Conservation (phyloP, 2,113 vertebrate genomes). For the Barbus barbus region DNA sequence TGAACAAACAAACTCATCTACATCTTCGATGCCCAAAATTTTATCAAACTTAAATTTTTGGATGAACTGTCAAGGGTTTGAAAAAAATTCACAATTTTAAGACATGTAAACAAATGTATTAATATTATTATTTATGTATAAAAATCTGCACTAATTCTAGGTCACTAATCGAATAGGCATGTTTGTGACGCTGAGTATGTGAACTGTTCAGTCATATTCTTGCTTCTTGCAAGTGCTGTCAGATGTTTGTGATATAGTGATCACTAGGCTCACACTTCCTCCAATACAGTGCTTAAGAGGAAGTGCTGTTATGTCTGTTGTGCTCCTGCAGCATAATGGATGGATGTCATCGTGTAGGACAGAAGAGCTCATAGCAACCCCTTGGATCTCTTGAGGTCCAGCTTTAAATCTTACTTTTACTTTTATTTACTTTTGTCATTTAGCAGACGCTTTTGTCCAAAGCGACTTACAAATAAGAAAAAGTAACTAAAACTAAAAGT, state of each 20-base stretch:
- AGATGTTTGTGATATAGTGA: not conserved
- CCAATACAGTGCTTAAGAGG: not conserved
- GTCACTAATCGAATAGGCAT: not conserved
- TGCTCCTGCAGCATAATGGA: conserved; percentile 8
- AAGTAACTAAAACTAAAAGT: no score
- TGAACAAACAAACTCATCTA: no score
- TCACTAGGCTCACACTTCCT: not conserved
- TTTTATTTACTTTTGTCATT: no score
- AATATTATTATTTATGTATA: not conserved
- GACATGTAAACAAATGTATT: not conserved
- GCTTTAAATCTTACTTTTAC: not conserved
- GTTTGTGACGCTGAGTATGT: not conserved
- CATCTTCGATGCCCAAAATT: not conserved
- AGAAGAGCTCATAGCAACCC: conserved; percentile 10
- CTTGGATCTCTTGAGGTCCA: not conserved
- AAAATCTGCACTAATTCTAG: not conserved
- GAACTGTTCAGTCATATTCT: not conserved
- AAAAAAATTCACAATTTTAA: no score
- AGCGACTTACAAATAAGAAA: no score
- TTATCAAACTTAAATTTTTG: accelerated
- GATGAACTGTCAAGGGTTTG: no score
- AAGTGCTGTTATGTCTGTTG: conserved; percentile 25
- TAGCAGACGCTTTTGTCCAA: no score
- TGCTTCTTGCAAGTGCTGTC: not conserved
- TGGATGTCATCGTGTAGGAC: not conserved